Evolutionary conservation across 2,113 vertebrate genomes (phyloP).

Genomic region (Aspidoscelis tigris): DNA sequence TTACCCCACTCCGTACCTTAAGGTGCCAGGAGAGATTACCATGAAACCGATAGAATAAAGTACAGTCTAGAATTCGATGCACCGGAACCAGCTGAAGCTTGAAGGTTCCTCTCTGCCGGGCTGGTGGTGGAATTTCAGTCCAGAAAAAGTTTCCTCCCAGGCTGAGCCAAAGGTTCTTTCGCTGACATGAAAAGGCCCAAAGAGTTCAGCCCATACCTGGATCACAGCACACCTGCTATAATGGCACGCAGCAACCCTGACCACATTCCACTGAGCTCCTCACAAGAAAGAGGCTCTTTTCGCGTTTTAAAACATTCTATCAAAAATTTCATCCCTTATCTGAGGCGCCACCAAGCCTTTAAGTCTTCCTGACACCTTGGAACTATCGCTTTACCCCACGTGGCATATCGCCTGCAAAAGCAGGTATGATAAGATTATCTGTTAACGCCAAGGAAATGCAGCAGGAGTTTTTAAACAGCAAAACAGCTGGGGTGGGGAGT

Average conservation of each 20-base stretch:
- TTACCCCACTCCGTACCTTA: background rate
- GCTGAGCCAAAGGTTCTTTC: no score
- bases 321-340: background rate
- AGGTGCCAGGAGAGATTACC: background rate
- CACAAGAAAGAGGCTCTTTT: background rate
- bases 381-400: background rate
- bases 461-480: background rate
- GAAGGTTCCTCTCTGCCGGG: no score
- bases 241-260: no score
- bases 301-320: background rate
- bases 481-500: background rate
- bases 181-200: no score
- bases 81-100: no score
- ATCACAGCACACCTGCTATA: no score
- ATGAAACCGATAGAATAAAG: background rate
- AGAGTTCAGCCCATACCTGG: no score
- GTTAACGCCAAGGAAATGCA: background rate
- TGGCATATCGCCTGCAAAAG: background rate
- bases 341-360: background rate
- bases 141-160: no score
- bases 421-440: constrained; percentile 23
- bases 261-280: background rate
- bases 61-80: no score
- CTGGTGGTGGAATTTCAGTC: no score
- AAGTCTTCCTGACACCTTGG: background rate